A percentile compares a stretch with the other conserved stretches of the same genome.
These are phyloP conservation scores for Andrena flavipes DNA, from an alignment of 2,888 invertebrate species.

Conservation along the genomic window DNA sequence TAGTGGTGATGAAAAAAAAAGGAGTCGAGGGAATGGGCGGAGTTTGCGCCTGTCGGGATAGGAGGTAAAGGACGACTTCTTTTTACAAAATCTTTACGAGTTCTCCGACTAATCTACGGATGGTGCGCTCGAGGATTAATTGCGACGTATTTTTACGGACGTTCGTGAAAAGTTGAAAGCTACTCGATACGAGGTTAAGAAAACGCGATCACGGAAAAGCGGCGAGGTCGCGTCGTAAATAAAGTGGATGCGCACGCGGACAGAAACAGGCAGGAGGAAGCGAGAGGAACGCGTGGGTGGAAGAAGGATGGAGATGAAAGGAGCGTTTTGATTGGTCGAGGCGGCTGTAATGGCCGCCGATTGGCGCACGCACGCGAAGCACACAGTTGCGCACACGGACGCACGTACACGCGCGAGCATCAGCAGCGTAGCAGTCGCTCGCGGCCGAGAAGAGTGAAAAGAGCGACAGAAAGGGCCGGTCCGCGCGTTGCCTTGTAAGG, in stretches of 20 bases:
- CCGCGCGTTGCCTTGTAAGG: slow-evolving; percentile 82
- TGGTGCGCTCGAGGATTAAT: neutral
- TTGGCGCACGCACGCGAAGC: slow-evolving; percentile 68
- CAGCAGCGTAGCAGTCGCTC: slow-evolving; percentile 75
- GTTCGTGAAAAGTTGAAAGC: neutral
- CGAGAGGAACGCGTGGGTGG: slow-evolving; percentile 35
- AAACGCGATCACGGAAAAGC: slow-evolving; percentile 42
- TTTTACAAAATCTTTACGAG: neutral
- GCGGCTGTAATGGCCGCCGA: slow-evolving; percentile 77
- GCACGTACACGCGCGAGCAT: slow-evolving; percentile 62
- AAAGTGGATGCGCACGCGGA: slow-evolving; percentile 68
- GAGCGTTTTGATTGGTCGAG: slow-evolving; percentile 75
- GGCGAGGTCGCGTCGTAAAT: slow-evolving; percentile 63
- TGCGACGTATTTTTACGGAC: neutral
- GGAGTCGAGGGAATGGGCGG: slow-evolving; percentile 65
- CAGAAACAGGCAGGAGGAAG: slow-evolving; percentile 52
- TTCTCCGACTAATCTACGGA: neutral
- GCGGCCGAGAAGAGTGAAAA: slow-evolving; percentile 76
- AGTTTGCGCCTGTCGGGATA: slow-evolving; percentile 66
- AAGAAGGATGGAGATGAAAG: slow-evolving; percentile 63
- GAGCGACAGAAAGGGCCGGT: slow-evolving; percentile 79
- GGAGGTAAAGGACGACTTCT: slow-evolving; percentile 44
- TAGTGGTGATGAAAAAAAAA: slow-evolving; percentile 47
- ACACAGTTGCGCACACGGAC: slow-evolving; percentile 48
- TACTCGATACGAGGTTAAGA: slow-evolving; percentile 43